Percentiles rank a stretch among this genome's conserved stretches.
phyloP scores from a whole-genome alignment of 2,113 vertebrate genomes.

The Gallinago undulata region DNA sequence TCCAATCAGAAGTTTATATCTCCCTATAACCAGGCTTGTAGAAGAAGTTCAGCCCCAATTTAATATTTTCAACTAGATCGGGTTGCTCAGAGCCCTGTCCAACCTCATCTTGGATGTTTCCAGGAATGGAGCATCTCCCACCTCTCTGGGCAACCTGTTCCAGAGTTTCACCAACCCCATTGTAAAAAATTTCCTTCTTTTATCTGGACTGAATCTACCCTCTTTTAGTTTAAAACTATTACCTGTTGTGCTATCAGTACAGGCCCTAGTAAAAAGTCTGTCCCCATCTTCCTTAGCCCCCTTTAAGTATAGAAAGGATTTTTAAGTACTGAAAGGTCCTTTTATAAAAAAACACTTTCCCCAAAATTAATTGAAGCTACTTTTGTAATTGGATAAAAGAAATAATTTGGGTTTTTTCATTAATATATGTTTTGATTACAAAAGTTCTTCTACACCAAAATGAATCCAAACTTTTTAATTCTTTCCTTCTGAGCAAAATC shows the following conservation, averaged over 20 bases:
- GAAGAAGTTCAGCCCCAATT: background rate
- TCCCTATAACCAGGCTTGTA: background rate
- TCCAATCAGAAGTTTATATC: rapidly evolving
- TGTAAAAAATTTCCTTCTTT: background rate
- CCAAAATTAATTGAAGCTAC: background rate
- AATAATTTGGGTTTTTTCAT: background rate
- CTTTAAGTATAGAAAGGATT: background rate
- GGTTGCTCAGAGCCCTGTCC: background rate
- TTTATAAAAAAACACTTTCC: background rate
- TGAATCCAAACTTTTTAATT: background rate
- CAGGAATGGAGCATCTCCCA: background rate
- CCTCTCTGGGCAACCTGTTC: background rate
- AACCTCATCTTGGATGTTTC: background rate
- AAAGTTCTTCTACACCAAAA: background rate
- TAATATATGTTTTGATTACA: background rate
- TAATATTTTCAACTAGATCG: background rate
- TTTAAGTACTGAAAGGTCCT: background rate
- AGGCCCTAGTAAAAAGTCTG: background rate
- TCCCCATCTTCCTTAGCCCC: background rate
- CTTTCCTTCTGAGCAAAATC: background rate
- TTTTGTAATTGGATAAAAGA: background rate
- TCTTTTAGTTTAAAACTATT: background rate
- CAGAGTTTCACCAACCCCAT: background rate
- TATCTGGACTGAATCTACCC: background rate
- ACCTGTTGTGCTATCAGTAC: background rate